phyloP scores from a whole-genome alignment of 2,888 invertebrate species.

The Pseudanteris insignis region DNA sequence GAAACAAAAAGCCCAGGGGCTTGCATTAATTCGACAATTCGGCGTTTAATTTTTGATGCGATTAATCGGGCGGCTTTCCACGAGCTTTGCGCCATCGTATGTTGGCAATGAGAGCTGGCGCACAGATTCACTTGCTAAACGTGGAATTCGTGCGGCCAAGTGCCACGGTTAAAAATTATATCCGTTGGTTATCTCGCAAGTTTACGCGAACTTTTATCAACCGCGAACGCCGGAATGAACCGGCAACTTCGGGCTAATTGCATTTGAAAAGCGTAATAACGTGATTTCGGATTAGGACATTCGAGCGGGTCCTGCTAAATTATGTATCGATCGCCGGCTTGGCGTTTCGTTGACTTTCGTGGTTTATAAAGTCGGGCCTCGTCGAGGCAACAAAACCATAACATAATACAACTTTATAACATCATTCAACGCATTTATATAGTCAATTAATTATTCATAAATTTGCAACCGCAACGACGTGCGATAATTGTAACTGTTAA shows the following conservation, averaged over 20 bases:
- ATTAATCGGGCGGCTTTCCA: slow-evolving; percentile 3
- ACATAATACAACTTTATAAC: slow-evolving; percentile 21
- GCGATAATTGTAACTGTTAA: slow-evolving; percentile 30
- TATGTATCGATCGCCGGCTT: slow-evolving; percentile 10
- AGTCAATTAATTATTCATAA: slow-evolving; percentile 32
- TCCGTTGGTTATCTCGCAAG: no score
- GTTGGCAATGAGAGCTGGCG: no score
- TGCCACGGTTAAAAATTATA: no score
- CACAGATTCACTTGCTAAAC: no score
- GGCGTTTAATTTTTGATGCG: slow-evolving; percentile 1
- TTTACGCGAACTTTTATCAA: no score
- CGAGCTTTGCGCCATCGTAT: not conserved
- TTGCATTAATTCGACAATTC: not conserved
- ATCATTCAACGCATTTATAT: slow-evolving; percentile 26
- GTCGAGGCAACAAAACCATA: slow-evolving; percentile 15
- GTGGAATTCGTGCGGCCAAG: no score
- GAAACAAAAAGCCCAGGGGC: slow-evolving; percentile 1
- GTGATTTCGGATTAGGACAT: not conserved
- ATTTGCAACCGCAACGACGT: slow-evolving; percentile 17
- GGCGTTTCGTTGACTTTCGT: slow-evolving; percentile 5
- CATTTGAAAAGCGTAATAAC: no score
- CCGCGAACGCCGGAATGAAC: no score
- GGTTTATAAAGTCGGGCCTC: slow-evolving; percentile 18
- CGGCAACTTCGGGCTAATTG: no score
- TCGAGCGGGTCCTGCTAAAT: not conserved